Evolutionary conservation across 2,113 vertebrate genomes (phyloP).

Genomic region (Indicator indicator): DNA sequence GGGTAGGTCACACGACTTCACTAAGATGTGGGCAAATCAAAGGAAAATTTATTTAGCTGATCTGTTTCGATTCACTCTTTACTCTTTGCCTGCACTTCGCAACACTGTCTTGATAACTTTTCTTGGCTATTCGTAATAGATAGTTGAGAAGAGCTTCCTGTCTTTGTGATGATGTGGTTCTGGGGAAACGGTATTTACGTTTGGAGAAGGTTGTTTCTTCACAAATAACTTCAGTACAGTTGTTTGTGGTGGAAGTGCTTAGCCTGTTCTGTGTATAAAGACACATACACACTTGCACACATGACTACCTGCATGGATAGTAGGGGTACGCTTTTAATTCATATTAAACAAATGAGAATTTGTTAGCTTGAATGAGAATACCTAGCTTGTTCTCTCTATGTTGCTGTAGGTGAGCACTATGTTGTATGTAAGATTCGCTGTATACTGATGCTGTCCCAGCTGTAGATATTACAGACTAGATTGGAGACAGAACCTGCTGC

Average conservation of each 20-base stretch:
- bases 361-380: neutral
- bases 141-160: neutral
- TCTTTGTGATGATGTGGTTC: neutral
- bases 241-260: neutral
- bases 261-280: neutral
- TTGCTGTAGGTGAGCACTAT: neutral
- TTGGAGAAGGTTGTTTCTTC: neutral
- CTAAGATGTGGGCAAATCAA: neutral
- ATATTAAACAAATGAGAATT: neutral
- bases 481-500: neutral
- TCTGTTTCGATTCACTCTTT: neutral
- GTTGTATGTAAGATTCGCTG: neutral
- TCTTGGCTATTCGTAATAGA: neutral
- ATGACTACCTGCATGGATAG: neutral
- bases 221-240: neutral
- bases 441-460: neutral
- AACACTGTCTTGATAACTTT: neutral
- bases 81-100: neutral
- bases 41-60: neutral
- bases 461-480: neutral
- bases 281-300: accelerated
- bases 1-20: neutral
- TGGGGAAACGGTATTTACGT: neutral
- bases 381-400: neutral
- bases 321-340: neutral